Evolutionary conservation across 2,113 vertebrate genomes (phyloP), one percentile per base, ranked within the genome.

Genomic region (Salvelinus fontinalis): DNA sequence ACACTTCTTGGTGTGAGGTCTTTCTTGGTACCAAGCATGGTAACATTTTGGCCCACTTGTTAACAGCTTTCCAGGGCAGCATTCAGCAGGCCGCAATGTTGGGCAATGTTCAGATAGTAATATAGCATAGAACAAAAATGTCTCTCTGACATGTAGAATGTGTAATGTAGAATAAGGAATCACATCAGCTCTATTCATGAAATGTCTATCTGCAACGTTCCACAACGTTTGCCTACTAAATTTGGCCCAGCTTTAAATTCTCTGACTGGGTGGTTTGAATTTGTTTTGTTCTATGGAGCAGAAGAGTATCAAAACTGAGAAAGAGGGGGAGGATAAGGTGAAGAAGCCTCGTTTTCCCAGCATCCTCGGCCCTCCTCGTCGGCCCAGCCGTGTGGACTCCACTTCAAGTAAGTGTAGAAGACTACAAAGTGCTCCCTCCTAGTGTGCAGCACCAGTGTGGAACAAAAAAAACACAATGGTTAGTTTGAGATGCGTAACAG

Each of bases 261-360:
- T 5, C 67, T 39, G 67, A 31, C 29, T 68, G 29, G 1, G 6
- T 16, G 0, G 14, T 34, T 64, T 44, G 39, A 39, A 39, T 39
- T 39, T 5, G 60, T 13, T 24, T n/a, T 7, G 68, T 67, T 54
- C 16, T 59, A 13, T 44, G 5, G 51, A 85, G 74, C 91, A 97
- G 96, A 96, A 96, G 81, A 96, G 95, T 60, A 44, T 44, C 39
- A 98, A 96, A 89, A 93, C 93, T 16, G 96, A 99, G 76, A 96
- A 94, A 73, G 96, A 97, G 71, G 95, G 95, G 0, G 97, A 99
- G 73, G 95, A 98, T 82, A 98, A 97, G 77, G 92, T 92, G 54
- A 98, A 96, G 73, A 97, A 95, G 81, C 91, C 94, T 83, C 94
- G 95, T 11, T 97, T 99, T 82, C 92, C 94, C 76, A 97, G 91